Evolutionary conservation across 35 echinoderm and acorn worm species (phyloP).

Genomic region (Apostichopus californicus): DNA sequence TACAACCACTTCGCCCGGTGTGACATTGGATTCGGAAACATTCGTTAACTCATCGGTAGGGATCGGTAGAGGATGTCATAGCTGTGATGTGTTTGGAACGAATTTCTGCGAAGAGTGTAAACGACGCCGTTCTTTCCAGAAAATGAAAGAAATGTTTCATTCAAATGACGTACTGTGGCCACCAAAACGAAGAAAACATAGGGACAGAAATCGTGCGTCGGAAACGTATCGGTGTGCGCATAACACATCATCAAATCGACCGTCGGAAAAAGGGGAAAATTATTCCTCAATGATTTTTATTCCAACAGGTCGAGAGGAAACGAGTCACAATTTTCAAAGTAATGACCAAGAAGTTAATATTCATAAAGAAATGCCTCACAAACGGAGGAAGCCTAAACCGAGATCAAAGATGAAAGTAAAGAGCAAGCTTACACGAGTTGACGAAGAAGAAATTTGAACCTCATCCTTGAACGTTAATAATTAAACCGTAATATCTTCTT

Average conservation of each 20-base stretch:
- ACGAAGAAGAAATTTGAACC: background rate
- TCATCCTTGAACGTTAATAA: background rate
- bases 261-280: background rate
- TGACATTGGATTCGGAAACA: background rate
- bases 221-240: too few relatives aligned
- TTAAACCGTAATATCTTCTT: background rate
- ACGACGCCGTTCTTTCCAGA: background rate
- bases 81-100: slow-evolving; percentile 19
- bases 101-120: slow-evolving; percentile 14
- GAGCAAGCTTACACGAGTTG: background rate
- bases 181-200: background rate
- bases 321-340: background rate
- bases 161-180: background rate
- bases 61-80: background rate
- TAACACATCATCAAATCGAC: too few relatives aligned
- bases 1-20: background rate
- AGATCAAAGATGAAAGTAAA: background rate
- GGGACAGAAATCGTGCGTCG: too few relatives aligned
- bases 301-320: background rate
- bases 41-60: background rate
- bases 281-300: background rate
- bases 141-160: background rate
- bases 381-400: background rate
- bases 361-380: background rate
- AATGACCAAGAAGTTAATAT: background rate